Evolutionary conservation across 2,797 vertebrate genomes (phyloP).

Genomic region (Echeneis naucrates): DNA sequence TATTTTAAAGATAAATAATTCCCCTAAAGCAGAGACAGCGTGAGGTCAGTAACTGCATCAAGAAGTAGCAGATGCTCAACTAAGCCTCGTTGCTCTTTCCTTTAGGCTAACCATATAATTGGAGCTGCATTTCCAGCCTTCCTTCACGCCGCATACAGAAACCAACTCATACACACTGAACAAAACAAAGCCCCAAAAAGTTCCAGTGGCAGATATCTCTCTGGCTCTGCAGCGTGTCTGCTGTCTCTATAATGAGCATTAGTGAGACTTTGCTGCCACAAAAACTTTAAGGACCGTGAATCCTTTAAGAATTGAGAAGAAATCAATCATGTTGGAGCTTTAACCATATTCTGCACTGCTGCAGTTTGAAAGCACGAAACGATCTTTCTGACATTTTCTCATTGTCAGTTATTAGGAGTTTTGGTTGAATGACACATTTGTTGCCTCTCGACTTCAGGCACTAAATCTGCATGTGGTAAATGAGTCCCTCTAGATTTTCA

Average conservation of each 20-base stretch:
- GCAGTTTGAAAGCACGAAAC: slow-evolving; percentile 16
- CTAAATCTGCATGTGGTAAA: slow-evolving; percentile 34
- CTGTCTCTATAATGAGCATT: slow-evolving; percentile 52
- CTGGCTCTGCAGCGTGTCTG: slow-evolving; percentile 28
- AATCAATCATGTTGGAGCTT: slow-evolving; percentile 43
- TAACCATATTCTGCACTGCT: slow-evolving; percentile 38
- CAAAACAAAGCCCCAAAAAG: slow-evolving; percentile 12
- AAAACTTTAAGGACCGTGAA: slow-evolving; percentile 46
- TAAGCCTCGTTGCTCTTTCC: slow-evolving; percentile 68
- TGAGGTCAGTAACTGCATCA: slow-evolving; percentile 66
- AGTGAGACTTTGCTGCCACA: slow-evolving; percentile 25
- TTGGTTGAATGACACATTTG: slow-evolving; percentile 36
- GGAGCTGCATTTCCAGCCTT: slow-evolving; percentile 62
- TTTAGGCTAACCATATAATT: slow-evolving; percentile 75
- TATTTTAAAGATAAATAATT: slow-evolving; percentile 66
- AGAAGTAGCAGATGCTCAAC: slow-evolving; percentile 74
- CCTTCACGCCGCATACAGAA: slow-evolving; percentile 50
- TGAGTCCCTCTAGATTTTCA: slow-evolving; percentile 33
- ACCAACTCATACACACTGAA: slow-evolving; percentile 5
- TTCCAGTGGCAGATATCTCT: slow-evolving; percentile 40
- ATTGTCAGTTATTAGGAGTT: slow-evolving; percentile 49
- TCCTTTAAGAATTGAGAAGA: slow-evolving; percentile 49
- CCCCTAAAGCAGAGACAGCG: slow-evolving; percentile 50
- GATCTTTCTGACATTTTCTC: slow-evolving; percentile 21
- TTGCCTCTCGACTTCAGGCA: slow-evolving; percentile 40